phyloP scores from a whole-genome alignment of 2,113 vertebrate genomes.

The Phalacrocorax carbo region DNA sequence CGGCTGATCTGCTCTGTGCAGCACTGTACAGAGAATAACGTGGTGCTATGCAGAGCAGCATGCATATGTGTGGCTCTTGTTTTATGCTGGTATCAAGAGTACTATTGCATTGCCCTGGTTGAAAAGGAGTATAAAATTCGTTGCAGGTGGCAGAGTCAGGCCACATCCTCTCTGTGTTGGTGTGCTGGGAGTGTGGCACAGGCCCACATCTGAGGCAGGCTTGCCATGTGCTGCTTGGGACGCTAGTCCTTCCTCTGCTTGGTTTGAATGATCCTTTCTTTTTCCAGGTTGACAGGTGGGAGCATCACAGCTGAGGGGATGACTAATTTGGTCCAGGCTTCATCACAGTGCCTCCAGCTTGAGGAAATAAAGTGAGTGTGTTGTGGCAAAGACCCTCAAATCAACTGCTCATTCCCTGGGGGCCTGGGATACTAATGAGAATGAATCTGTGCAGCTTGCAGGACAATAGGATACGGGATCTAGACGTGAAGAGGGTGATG shows the following conservation, averaged over 20 bases:
- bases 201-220: neutral
- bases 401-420: accelerated
- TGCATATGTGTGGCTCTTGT: accelerated
- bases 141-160: neutral
- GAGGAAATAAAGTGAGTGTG: slow-evolving; percentile 84
- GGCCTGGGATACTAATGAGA: neutral
- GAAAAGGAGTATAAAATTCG: neutral
- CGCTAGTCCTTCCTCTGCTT: neutral
- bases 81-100: neutral
- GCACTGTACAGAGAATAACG: accelerated
- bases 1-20: neutral
- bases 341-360: slow-evolving; percentile 75
- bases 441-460: slow-evolving; percentile 73
- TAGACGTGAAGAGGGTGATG: slow-evolving; percentile 61
- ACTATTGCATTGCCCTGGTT: neutral
- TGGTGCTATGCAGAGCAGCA: neutral
- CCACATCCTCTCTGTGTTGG: neutral
- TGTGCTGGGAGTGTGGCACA: neutral
- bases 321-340: slow-evolving; percentile 70
- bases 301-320: slow-evolving; percentile 78
- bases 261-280: neutral
- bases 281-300: slow-evolving; percentile 77
- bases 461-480: slow-evolving; percentile 80
- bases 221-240: accelerated
- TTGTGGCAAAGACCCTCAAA: neutral